A percentile compares a stretch with the other conserved stretches of the same genome.
Evolutionary conservation across 2,113 vertebrate genomes (phyloP).

Genomic region (Vireo altiloquus): DNA sequence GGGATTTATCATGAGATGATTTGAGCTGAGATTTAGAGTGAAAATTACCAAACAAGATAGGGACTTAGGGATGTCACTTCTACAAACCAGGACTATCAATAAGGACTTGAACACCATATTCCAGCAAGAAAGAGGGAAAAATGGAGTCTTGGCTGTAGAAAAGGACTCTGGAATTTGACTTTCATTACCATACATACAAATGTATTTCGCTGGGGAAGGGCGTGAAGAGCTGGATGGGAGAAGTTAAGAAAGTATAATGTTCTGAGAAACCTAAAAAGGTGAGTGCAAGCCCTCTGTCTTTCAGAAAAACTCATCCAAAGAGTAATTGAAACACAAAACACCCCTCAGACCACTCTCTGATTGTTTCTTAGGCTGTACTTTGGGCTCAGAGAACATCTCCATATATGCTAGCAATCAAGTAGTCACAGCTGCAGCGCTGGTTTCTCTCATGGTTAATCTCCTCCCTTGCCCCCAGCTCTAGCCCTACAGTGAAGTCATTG

Average conservation of each 20-base stretch:
- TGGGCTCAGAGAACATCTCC: neutral
- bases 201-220: neutral
- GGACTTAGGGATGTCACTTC: slow-evolving; percentile 61
- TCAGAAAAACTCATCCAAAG: neutral
- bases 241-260: neutral
- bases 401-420: neutral
- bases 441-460: slow-evolving; percentile 22
- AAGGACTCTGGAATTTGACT: neutral
- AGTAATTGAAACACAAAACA: neutral
- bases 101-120: slow-evolving; percentile 25
- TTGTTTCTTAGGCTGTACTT: neutral
- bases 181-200: neutral
- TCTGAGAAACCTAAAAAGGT: neutral
- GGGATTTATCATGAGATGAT: slow-evolving; percentile 60
- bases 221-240: neutral
- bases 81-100: slow-evolving; percentile 43
- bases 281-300: neutral
- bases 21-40: slow-evolving; percentile 58
- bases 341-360: neutral
- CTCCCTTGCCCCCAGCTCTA: neutral
- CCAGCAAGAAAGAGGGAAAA: neutral
- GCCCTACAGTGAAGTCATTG: neutral
- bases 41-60: slow-evolving; percentile 65
- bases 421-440: neutral
- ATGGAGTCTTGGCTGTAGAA: neutral